Base-by-base conservation (phyloP, 1,140 invertebrate genomes). In the Saccostrea cuccullata region DNA sequence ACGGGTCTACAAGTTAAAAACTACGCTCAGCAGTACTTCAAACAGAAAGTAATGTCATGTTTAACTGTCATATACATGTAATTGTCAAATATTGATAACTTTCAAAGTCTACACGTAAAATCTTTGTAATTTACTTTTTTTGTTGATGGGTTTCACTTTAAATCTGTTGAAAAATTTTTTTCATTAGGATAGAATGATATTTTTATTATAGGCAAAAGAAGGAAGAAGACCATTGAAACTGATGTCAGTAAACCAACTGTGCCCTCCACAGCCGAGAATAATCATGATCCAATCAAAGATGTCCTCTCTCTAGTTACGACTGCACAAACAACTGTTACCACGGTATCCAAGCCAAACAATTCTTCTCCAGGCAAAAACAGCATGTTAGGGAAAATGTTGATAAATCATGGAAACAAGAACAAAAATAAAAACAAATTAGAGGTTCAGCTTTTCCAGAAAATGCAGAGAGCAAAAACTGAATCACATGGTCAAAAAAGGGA, bases 1-100 rank as follows among this genome's bases (percentile, higher is more conserved):
- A 96, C 95, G 67, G 94, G 95, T 89, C 93, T 95, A 86, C 96
- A 97, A 95, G 96, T 97, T 23, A 96, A 96, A 90, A 95, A 95
- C 91, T 96, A 95, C 92, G 94, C 92, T 23, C 92, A 94, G 70
- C 94, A 95, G 84, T 92, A 93, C 85, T 93, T 94, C 55, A 94
- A 94, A 86, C 92, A 92, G 94, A 26, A 95, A 95, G 94, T 95
- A 94, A 47, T 47, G 47, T 47, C 47, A 47, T 9, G 47, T 47
- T 2, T 47, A 47, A 47, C 1, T 47, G 47, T 47, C 5, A 6
- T 47, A 47, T 6, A 3, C 47, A 47, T 47, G 47, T 47, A 47
- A 47, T 2, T 36, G 2, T 36, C 0, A 36, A 36, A 36, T 36
- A 36, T 36, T 36, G 30, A 36, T 36, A 36, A 1, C 30, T 36